Conservation (phyloP, 2,113 vertebrate species). For the Propithecus coquereli region DNA sequence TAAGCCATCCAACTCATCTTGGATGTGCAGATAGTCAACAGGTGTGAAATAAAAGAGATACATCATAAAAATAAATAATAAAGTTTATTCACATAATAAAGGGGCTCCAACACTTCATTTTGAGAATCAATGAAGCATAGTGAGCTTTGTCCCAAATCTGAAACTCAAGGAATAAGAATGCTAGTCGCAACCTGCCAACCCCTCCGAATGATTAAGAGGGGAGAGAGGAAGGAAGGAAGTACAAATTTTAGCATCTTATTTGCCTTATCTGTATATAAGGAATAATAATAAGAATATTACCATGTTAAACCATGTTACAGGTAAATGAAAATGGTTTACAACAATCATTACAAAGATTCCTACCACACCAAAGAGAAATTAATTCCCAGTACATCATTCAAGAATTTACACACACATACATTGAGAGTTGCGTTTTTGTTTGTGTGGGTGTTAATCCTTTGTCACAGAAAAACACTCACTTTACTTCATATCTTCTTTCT, state of each 20-base stretch:
- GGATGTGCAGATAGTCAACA: neutral
- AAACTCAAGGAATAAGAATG: neutral
- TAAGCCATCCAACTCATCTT: neutral
- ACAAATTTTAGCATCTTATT: neutral
- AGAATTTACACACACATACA: neutral
- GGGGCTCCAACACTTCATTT: neutral
- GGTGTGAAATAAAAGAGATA: neutral
- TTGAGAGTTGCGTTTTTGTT: neutral
- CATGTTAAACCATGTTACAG: neutral
- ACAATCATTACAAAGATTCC: neutral
- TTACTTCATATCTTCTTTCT: neutral
- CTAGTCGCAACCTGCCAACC: neutral
- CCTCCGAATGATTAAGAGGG: neutral
- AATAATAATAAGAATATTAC: neutral
- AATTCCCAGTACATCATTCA: neutral
- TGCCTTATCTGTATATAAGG: neutral
- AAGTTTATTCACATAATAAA: neutral
- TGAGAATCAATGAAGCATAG: neutral
- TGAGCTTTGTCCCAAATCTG: neutral
- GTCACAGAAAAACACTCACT: neutral
- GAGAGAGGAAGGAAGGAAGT: neutral
- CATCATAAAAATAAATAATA: neutral
- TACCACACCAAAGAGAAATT: neutral
- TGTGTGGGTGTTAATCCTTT: neutral
- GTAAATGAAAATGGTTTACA: neutral